Conservation (phyloP, 2,797 vertebrate species). For the Bufotes viridis region DNA sequence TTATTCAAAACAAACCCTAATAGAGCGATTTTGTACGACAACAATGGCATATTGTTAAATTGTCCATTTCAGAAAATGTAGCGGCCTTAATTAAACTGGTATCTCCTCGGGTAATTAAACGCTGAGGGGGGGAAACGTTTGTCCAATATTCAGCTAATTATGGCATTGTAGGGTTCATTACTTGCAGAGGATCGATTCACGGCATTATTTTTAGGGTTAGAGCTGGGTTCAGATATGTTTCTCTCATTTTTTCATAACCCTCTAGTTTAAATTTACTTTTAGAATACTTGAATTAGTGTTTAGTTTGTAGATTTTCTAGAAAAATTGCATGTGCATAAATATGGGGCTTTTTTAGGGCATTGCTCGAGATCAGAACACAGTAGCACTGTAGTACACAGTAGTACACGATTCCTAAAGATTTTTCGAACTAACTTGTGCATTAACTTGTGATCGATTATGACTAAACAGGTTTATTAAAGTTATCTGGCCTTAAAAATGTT, state of each 20-base stretch:
- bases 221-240: background rate
- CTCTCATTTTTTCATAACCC: background rate
- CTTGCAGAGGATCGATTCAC: background rate
- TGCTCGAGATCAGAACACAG: background rate
- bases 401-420: no score
- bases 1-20: slow-evolving; percentile 61
- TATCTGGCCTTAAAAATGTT: no score
- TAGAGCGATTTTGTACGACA: slow-evolving; percentile 58
- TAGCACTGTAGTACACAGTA: background rate
- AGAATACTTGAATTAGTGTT: background rate
- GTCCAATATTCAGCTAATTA: slow-evolving; percentile 29
- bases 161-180: slow-evolving; percentile 17
- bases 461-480: no score
- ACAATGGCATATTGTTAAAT: slow-evolving; percentile 60
- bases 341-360: background rate
- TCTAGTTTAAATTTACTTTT: background rate
- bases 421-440: no score
- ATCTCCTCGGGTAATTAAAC: slow-evolving; percentile 53
- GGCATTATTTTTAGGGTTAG: background rate
- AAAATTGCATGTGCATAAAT: background rate
- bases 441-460: no score
- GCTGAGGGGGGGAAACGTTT: background rate
- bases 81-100: slow-evolving; percentile 60
- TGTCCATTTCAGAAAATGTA: slow-evolving; percentile 60
- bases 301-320: background rate